phyloP scores from a whole-genome alignment of 1,140 invertebrate species.

The Drosophila persimilis region DNA sequence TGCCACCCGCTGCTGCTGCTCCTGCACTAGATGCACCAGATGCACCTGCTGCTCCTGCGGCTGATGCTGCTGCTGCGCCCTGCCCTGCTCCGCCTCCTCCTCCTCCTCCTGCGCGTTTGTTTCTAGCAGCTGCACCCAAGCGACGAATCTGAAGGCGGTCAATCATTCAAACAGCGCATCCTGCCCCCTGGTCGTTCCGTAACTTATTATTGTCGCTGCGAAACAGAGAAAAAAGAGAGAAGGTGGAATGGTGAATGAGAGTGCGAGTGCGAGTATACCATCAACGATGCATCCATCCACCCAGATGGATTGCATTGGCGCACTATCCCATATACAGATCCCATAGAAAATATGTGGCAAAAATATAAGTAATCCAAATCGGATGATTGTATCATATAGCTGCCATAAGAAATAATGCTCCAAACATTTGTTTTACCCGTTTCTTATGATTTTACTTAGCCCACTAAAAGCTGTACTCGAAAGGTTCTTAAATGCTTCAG shows the following conservation, averaged over 20 bases:
- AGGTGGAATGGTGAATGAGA: not conserved
- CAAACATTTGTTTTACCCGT: no score
- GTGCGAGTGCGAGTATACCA: no score
- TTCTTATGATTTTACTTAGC: no score
- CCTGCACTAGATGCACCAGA: not conserved
- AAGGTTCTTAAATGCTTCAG: no score
- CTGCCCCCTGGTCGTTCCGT: slow-evolving; percentile 31
- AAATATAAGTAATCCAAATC: no score
- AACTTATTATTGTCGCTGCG: slow-evolving; percentile 20
- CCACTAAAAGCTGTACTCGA: no score
- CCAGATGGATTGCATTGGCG: no score
- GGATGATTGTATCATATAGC: no score
- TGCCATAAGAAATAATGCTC: no score
- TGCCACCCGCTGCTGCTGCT: slow-evolving; percentile 9
- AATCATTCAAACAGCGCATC: slow-evolving; percentile 77
- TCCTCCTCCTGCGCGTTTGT: slow-evolving; percentile 65
- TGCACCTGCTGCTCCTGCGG: not conserved
- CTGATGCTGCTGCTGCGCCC: not conserved
- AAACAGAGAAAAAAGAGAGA: not conserved
- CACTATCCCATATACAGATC: no score
- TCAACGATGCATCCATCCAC: no score
- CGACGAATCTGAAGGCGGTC: slow-evolving; percentile 79
- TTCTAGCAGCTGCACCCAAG: slow-evolving; percentile 78
- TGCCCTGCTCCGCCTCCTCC: slow-evolving; percentile 13
- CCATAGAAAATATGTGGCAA: no score